Base-by-base conservation (phyloP, 1,140 invertebrate species). In the Pseudomyrmex gracilis region DNA sequence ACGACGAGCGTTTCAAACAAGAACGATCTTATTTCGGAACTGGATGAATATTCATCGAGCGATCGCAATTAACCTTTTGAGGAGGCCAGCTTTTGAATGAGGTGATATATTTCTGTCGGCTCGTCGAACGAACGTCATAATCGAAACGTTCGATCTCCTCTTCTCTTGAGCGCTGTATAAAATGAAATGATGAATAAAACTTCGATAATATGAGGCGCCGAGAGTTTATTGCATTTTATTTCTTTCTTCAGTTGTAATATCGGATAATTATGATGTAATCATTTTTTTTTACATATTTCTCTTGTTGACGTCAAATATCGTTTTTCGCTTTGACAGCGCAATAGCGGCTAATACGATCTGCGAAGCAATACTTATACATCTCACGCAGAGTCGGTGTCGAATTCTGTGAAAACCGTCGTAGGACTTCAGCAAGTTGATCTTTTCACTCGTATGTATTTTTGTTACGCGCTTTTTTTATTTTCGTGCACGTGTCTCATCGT, bases 11-110 rank as follows among this genome's bases (percentile, higher is more conserved):
- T 68, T 57, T 78, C 24, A 68, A 15, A 66, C 63, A 51, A 57
- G 51, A 68, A 53, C 47, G 60, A 77, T 77, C 61, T 77, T 77
- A 67, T 77, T 63, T 20, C 61, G n/a, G 17, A 13, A 8, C 2
- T 10, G 43, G 60, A 77, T 78, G 64, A 78, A 78, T 78, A 78
- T 78, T 78, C 64, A 78, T 70, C 64, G 64, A 43, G 51, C 53
- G 64, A 80, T 80, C 20, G 53, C 76, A 71, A 80, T 80, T 80
- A 80, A 71, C 76, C 76, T 68, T 80, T 80, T 34, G 76, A 70
- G 43, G 20, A 58, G 53, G 13, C 20, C 13, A 13, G 22, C 60
- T 43, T 66, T 66, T 20, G 43, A 22, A 73, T 58, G 71, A 13
- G 47, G 24, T 47, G n/a, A 76, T 76, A 68, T 78, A 68, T 78